These are phyloP conservation scores for Cosmorhoe ocellata DNA, from an alignment of 2,888 invertebrate species.

Conservation along the genomic window DNA sequence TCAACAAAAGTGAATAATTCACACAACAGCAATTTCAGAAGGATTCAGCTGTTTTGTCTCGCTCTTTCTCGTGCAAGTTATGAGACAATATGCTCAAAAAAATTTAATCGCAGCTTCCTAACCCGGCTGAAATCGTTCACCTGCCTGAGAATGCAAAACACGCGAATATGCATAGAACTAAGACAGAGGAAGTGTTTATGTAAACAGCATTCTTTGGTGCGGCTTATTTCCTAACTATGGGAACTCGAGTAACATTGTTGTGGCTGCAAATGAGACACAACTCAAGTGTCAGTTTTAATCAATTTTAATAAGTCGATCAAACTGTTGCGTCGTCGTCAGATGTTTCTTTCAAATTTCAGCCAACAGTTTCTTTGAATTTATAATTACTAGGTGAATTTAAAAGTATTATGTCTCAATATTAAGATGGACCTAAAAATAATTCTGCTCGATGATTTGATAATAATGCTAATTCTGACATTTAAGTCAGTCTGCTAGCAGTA, in stretches of 20 bases:
- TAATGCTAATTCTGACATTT: conserved; percentile 17
- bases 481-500: not conserved
- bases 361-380: not conserved
- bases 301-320: no score
- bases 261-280: not conserved
- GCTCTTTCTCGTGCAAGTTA: no score
- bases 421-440: not conserved
- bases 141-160: conserved; percentile 8
- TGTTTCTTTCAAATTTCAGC: no score
- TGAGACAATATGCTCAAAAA: no score
- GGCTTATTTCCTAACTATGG: conserved; percentile 14
- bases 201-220: conserved; percentile 20
- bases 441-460: not conserved
- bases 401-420: no score
- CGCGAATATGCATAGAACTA: not conserved
- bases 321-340: no score
- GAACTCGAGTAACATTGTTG: conserved; percentile 16
- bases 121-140: no score
- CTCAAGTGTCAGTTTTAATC: no score
- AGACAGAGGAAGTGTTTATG: conserved; percentile 19
- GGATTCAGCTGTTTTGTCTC: no score
- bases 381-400: not conserved
- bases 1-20: no score
- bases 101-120: no score
- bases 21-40: no score